phyloP scores from a whole-genome alignment of 2,797 vertebrate genomes.

The Coccyzus lansbergi region DNA sequence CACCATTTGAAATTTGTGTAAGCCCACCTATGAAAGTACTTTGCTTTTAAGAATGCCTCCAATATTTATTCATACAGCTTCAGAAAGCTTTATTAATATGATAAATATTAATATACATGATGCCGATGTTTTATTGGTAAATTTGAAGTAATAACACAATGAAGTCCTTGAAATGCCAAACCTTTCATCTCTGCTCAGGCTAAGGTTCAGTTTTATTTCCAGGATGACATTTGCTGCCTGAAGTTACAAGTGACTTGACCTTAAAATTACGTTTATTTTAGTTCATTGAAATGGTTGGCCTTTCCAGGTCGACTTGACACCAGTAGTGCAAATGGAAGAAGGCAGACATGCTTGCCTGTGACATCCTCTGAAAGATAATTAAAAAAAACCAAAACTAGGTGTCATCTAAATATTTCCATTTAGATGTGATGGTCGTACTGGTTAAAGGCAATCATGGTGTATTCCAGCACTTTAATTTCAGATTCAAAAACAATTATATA shows the following conservation, averaged over 20 bases:
- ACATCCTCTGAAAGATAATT: slow-evolving; percentile 56
- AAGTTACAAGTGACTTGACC: slow-evolving; percentile 68
- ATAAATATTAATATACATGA: not conserved
- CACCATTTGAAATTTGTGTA: not conserved
- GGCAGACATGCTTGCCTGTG: slow-evolving; percentile 18
- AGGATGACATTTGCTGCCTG: slow-evolving; percentile 64
- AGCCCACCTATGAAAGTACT: not conserved
- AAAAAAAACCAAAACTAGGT: slow-evolving; percentile 24
- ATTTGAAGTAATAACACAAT: slow-evolving; percentile 31
- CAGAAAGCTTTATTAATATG: not conserved
- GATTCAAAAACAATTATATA: slow-evolving; percentile 36
- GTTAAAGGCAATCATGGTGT: slow-evolving; percentile 21
- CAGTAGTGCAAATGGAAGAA: not conserved
- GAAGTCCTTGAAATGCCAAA: slow-evolving; percentile 50
- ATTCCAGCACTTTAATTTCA: slow-evolving; percentile 42
- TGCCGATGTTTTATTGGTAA: slow-evolving; percentile 18
- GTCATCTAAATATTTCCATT: slow-evolving; percentile 54
- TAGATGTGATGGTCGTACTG: slow-evolving; percentile 26
- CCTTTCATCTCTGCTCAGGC: slow-evolving; percentile 34
- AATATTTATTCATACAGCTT: not conserved
- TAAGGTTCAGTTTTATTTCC: slow-evolving; percentile 54
- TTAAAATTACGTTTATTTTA: slow-evolving; percentile 62
- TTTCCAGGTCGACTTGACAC: slow-evolving; percentile 59
- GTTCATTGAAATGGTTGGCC: slow-evolving; percentile 52
- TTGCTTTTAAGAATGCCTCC: not conserved